Conservation (phyloP, 2,888 invertebrate species). For the Aporophyla lueneburgensis region DNA sequence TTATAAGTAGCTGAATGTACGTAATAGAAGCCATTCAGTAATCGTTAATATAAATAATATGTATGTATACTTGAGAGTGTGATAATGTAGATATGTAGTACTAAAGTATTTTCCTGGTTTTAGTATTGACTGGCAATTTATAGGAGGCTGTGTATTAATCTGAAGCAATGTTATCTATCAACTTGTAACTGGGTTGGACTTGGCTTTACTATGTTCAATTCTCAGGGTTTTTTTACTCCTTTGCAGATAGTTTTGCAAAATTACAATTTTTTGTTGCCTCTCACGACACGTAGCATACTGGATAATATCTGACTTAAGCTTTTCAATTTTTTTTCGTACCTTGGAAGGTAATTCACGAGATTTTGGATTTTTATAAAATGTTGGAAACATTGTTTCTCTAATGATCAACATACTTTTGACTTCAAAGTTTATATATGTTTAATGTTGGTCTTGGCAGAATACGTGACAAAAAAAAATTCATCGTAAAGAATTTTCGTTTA, state of each 20-base stretch:
- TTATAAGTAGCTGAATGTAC: slow-evolving; percentile 61
- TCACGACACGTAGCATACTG: background rate
- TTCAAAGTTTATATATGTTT: background rate
- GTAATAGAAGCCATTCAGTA: slow-evolving; percentile 58
- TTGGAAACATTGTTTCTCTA: background rate
- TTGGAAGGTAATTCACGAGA: background rate
- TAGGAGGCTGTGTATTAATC: background rate
- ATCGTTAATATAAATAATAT: slow-evolving; percentile 57
- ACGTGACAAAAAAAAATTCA: background rate
- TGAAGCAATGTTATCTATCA: slow-evolving; percentile 11
- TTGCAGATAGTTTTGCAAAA: background rate
- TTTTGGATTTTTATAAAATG: too few species aligned
- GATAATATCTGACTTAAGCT: too few species aligned
- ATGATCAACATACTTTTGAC: background rate
- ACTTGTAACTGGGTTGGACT: background rate
- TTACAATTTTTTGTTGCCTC: background rate
- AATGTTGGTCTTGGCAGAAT: background rate
- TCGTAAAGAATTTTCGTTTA: background rate
- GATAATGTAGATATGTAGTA: slow-evolving; percentile 42
- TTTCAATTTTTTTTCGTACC: background rate
- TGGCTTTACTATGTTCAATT: background rate
- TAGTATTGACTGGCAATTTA: slow-evolving; percentile 18
- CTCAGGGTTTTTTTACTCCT: background rate
- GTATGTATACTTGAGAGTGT: slow-evolving; percentile 32
- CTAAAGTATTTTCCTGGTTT: slow-evolving; percentile 27